A percentile compares a stretch with the other conserved stretches of the same genome.
These are phyloP conservation scores for Capreolus pygargus DNA, from an alignment of 2,113 vertebrate genomes.

Conservation along the genomic window DNA sequence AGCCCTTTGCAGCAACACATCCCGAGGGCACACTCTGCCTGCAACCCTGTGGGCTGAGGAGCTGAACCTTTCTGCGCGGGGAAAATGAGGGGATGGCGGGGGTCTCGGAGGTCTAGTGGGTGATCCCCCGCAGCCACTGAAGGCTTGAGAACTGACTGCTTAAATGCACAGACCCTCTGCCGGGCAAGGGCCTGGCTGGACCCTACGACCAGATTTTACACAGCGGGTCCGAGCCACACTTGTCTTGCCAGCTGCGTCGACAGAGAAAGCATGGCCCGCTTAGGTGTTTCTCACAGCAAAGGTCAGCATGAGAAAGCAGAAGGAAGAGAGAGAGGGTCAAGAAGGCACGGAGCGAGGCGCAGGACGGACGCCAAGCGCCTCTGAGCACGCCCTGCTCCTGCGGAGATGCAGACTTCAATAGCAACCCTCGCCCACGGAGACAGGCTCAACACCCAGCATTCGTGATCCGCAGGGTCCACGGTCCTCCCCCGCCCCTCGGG, in stretches of 20 bases:
- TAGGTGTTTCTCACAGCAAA: neutral
- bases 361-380: accelerated
- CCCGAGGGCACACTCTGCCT: accelerated
- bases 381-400: accelerated
- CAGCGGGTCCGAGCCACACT: accelerated
- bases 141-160: neutral
- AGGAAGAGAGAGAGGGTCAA: accelerated
- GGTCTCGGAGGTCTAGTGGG: accelerated
- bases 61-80: accelerated
- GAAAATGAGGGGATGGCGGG: no score
- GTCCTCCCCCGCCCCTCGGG: neutral
- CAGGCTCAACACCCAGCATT: accelerated
- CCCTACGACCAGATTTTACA: accelerated
- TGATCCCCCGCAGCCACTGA: accelerated
- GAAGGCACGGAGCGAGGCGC: accelerated
- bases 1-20: accelerated
- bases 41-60: accelerated
- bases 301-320: neutral
- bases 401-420: accelerated
- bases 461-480: neutral
- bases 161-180: neutral
- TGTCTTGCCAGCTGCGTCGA: neutral
- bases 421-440: accelerated
- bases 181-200: accelerated
- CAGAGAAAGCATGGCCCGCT: accelerated